These are phyloP conservation scores for Anthophora plumipes DNA, from an alignment of 2,888 invertebrate species.

Conservation along the genomic window DNA sequence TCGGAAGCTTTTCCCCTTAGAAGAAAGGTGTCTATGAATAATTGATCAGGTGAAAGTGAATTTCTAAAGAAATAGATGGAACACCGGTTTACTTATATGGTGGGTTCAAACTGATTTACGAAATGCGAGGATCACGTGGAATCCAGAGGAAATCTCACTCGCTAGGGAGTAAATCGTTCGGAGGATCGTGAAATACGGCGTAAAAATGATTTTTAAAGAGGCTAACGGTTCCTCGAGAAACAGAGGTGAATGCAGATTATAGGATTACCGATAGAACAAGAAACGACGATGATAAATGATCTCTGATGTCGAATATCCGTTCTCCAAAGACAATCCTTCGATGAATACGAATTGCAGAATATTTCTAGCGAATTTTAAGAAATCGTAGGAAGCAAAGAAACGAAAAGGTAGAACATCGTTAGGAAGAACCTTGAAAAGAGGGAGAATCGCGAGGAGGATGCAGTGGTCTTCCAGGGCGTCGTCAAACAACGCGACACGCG, in stretches of 20 bases:
- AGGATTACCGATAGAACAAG: background rate
- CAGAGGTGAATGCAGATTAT: slow-evolving; percentile 13
- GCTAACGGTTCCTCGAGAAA: background rate
- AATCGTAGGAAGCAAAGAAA: no score
- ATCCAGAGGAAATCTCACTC: background rate
- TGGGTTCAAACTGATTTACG: background rate
- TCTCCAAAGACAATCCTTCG: no score
- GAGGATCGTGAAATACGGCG: background rate
- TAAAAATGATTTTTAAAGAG: background rate
- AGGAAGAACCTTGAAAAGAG: background rate
- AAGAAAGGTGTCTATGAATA: background rate
- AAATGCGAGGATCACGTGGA: background rate
- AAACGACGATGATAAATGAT: background rate
- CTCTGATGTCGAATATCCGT: background rate
- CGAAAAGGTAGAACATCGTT: no score
- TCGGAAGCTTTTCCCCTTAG: background rate
- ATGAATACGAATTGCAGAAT: no score
- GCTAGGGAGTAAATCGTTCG: background rate
- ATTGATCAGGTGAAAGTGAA: background rate
- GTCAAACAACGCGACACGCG: background rate
- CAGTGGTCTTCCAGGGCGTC: background rate
- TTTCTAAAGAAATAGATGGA: background rate
- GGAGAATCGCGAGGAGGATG: background rate
- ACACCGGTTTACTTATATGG: background rate
- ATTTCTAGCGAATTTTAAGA: no score